phyloP scores from a whole-genome alignment of 2,888 invertebrate genomes.

The Drosophila yooni region DNA sequence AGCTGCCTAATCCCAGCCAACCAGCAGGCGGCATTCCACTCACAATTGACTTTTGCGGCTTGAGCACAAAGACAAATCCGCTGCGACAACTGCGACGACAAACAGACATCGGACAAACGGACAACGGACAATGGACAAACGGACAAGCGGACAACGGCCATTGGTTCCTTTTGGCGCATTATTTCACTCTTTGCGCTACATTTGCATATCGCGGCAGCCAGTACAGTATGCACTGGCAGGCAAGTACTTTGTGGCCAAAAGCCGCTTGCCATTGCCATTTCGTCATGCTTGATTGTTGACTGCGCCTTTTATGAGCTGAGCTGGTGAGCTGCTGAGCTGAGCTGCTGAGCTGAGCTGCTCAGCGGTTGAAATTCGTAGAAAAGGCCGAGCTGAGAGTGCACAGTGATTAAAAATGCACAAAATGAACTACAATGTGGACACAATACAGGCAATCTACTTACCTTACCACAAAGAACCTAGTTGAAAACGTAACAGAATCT shows the following conservation, averaged over 20 bases:
- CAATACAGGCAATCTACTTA: not conserved
- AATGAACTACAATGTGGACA: not conserved
- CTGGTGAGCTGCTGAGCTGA: slow-evolving; percentile 16
- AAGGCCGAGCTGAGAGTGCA: slow-evolving; percentile 33
- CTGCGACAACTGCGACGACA: slow-evolving; percentile 62
- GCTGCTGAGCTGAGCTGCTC: slow-evolving; percentile 33
- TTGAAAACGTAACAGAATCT: not conserved
- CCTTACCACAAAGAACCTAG: not conserved
- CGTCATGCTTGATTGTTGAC: slow-evolving; percentile 79
- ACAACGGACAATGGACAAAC: slow-evolving; percentile 37
- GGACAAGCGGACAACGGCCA: slow-evolving; percentile 35
- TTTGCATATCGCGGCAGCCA: slow-evolving; percentile 64
- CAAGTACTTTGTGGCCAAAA: slow-evolving; percentile 59
- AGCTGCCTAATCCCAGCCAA: slow-evolving; percentile 59
- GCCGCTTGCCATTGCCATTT: slow-evolving; percentile 72
- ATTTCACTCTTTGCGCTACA: slow-evolving; percentile 58
- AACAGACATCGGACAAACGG: slow-evolving; percentile 45
- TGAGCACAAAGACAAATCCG: slow-evolving; percentile 66
- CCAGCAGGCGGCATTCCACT: slow-evolving; percentile 58
- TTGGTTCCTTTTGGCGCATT: slow-evolving; percentile 64
- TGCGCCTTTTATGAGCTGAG: slow-evolving; percentile 76
- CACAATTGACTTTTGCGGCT: slow-evolving; percentile 79
- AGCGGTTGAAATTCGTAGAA: slow-evolving; percentile 69
- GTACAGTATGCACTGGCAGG: slow-evolving; percentile 3
- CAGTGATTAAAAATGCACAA: slow-evolving; percentile 47